A percentile compares a stretch with the other conserved stretches of the same genome.
phyloP scores from a whole-genome alignment of 2,888 invertebrate genomes.

The Limenitis camilla region DNA sequence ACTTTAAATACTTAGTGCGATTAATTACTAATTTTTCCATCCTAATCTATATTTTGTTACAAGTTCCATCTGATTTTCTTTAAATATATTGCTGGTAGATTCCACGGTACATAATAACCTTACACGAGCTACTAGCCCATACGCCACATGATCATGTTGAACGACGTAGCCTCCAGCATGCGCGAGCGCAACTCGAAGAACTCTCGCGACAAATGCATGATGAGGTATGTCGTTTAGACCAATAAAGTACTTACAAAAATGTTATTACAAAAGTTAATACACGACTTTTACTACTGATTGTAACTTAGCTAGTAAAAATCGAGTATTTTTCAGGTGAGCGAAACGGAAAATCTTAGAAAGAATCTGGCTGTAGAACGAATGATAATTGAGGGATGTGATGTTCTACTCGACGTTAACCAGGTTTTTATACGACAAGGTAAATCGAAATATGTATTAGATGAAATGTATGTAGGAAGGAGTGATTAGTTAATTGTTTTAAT shows the following conservation, averaged over 20 bases:
- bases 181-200: constrained; percentile 90
- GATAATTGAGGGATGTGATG: constrained; percentile 96
- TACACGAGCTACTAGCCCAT: constrained; percentile 92
- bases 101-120: constrained; percentile 92
- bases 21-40: neutral
- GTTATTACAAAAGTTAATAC: too few species aligned
- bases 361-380: constrained; percentile 93
- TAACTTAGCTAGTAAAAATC: too few species aligned
- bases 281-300: too few species aligned
- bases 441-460: too few species aligned
- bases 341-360: constrained; percentile 92
- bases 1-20: neutral
- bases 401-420: constrained; percentile 92
- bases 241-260: neutral
- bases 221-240: constrained; percentile 69
- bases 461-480: too few species aligned
- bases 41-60: too few species aligned
- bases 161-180: constrained; percentile 89
- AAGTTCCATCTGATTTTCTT: too few species aligned
- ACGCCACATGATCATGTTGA: constrained; percentile 96
- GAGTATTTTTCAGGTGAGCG: constrained; percentile 81
- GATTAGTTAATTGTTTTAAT: neutral
- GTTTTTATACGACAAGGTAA: constrained; percentile 92
- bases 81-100: constrained; percentile 73
- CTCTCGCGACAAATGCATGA: constrained; percentile 91